phyloP scores from a whole-genome alignment of 2,888 invertebrate genomes.

The Stramonita haemastoma region DNA sequence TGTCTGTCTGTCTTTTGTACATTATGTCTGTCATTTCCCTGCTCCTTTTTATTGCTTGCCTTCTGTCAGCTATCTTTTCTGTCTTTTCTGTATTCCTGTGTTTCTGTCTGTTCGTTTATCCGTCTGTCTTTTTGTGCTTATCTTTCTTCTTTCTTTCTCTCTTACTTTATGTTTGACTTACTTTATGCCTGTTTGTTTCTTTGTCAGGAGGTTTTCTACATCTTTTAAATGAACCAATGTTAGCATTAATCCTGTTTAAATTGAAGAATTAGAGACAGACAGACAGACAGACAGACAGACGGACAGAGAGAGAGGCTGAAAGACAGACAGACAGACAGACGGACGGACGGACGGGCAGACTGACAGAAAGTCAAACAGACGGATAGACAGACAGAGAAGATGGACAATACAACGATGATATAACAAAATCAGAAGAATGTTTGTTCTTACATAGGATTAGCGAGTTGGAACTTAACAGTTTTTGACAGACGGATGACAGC shows the following conservation, averaged over 20 bases:
- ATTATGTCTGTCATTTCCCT: not conserved
- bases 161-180: not conserved
- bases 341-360: conserved; percentile 3
- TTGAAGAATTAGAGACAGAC: conserved; percentile 22
- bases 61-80: not conserved
- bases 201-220: not conserved
- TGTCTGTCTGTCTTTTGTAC: not conserved
- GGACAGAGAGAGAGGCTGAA: conserved; percentile 5
- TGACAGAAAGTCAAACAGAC: conserved; percentile 11
- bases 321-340: not conserved
- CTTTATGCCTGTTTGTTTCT: not conserved
- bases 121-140: not conserved
- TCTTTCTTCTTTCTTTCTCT: not conserved
- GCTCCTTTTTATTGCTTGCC: not conserved
- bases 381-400: not conserved
- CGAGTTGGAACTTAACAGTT: not conserved
- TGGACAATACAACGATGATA: not conserved
- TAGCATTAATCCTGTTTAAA: no score
- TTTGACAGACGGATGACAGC: no score
- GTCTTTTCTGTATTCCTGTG: not conserved
- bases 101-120: not conserved
- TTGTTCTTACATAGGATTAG: not conserved
- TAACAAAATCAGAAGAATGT: not conserved
- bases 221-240: no score
- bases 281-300: conserved; percentile 20